phyloP scores from a whole-genome alignment of 2,113 vertebrate genomes.

The Panthera uncia region DNA sequence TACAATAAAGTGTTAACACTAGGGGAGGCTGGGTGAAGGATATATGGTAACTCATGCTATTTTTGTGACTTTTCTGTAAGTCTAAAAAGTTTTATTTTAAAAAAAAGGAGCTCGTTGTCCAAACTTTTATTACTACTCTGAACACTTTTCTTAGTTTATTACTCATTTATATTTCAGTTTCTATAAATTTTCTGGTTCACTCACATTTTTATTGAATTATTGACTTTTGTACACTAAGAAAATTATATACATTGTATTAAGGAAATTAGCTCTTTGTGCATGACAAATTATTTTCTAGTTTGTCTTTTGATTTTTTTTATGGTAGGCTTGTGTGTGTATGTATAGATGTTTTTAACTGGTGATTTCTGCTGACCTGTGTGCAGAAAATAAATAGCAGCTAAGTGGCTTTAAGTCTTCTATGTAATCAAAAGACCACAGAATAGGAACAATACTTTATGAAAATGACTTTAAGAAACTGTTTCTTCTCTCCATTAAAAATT shows the following conservation, averaged over 20 bases:
- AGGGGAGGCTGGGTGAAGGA: neutral
- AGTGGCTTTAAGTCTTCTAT: slow-evolving; percentile 36
- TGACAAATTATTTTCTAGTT: slow-evolving; percentile 27
- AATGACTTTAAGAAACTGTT: slow-evolving; percentile 34
- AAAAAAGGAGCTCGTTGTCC: neutral
- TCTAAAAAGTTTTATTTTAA: neutral
- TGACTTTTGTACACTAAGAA: slow-evolving; percentile 43
- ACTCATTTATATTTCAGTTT: slow-evolving; percentile 30
- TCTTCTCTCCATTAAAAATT: slow-evolving; percentile 53
- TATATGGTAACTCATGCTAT: neutral
- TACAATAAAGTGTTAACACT: slow-evolving; percentile 36
- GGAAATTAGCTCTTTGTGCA: neutral
- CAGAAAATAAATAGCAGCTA: slow-evolving; percentile 37
- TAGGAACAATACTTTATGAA: slow-evolving; percentile 25
- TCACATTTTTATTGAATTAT: neutral
- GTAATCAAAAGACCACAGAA: slow-evolving; percentile 38
- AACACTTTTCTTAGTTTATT: neutral
- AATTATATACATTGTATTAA: neutral
- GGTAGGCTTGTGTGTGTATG: neutral
- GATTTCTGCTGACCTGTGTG: slow-evolving; percentile 15
- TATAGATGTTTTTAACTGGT: slow-evolving; percentile 23
- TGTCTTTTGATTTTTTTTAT: neutral
- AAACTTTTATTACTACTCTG: slow-evolving; percentile 5
- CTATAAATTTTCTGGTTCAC: neutral
- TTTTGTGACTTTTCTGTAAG: slow-evolving; percentile 5